Conservation (phyloP, 2,113 vertebrate species). For the Climacteris rufus region DNA sequence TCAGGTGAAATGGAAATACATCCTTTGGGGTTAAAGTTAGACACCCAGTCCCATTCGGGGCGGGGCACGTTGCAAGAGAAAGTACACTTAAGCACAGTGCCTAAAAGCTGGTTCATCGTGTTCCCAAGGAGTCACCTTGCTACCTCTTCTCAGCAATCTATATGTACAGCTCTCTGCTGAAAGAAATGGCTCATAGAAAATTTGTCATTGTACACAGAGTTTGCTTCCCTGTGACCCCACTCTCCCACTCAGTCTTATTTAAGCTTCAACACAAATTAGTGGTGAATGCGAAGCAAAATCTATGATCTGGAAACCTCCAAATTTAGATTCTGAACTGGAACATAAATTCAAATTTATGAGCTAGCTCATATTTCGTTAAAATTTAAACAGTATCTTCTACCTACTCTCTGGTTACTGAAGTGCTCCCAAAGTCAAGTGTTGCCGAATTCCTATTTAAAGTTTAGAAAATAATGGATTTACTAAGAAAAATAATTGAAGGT, state of each 20-base stretch:
- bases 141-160: not conserved
- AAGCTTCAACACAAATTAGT: not conserved
- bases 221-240: not conserved
- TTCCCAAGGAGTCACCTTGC: not conserved
- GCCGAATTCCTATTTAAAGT: not conserved
- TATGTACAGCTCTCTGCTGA: not conserved
- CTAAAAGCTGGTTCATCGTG: not conserved
- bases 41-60: not conserved
- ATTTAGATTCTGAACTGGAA: not conserved
- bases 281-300: not conserved
- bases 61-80: rapidly evolving
- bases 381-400: not conserved
- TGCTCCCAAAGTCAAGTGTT: not conserved
- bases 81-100: not conserved
- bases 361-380: not conserved
- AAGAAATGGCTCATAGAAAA: not conserved
- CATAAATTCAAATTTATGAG: not conserved
- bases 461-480: not conserved
- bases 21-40: not conserved
- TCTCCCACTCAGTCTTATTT: not conserved
- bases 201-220: not conserved
- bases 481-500: not conserved
- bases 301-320: not conserved
- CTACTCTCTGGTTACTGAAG: not conserved
- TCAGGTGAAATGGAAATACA: not conserved